Evolutionary conservation across 2,113 vertebrate species (phyloP).

Genomic region (Mormyrus iriodes): DNA sequence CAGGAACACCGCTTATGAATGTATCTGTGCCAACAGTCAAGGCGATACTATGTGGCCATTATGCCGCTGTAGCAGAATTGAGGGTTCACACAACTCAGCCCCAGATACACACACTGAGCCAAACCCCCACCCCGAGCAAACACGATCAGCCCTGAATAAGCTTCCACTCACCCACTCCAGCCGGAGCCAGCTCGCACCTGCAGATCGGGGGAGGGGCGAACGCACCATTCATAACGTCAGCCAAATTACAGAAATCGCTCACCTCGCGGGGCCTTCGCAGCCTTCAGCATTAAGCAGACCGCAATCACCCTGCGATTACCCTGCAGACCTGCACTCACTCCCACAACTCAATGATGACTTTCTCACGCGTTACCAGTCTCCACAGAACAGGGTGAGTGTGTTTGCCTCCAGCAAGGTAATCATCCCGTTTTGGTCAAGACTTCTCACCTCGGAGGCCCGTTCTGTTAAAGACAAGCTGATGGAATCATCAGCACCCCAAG

Average conservation of each 20-base stretch:
- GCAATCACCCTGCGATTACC: background rate
- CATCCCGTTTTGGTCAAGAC: background rate
- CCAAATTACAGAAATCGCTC: background rate
- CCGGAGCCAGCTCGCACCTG: background rate
- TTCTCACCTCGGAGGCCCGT: background rate
- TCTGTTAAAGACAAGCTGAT: background rate
- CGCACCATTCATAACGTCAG: background rate
- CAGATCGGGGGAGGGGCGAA: background rate
- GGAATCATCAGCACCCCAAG: background rate
- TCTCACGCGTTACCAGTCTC: background rate
- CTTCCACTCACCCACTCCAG: background rate
- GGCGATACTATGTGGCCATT: background rate
- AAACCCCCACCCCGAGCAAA: background rate
- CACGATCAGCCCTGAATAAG: background rate
- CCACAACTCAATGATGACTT: background rate
- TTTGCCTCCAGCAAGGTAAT: background rate
- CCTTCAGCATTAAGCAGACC: background rate
- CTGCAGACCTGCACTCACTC: background rate
- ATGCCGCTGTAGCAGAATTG: background rate
- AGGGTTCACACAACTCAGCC: background rate
- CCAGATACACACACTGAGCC: background rate
- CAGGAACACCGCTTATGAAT: background rate
- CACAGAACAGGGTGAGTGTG: background rate
- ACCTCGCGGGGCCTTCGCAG: background rate
- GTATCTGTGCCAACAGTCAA: no score